phyloP scores from a whole-genome alignment of 1,140 invertebrate genomes.

The Eubasilissa regina region DNA sequence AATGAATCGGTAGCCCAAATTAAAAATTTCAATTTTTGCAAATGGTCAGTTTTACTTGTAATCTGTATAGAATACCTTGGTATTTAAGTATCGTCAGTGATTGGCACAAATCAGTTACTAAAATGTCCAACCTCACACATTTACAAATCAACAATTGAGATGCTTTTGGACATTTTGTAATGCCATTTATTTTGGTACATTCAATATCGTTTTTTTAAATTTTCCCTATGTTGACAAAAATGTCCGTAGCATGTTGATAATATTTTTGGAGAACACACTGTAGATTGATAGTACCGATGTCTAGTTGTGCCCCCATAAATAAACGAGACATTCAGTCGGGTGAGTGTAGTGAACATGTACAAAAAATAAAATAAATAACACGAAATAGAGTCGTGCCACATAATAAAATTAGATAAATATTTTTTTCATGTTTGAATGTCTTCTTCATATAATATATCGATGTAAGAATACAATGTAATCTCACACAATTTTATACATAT shows the following conservation, averaged over 20 bases:
- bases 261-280: neutral
- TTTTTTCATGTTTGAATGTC: neutral
- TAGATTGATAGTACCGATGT: neutral
- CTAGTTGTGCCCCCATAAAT: neutral
- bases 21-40: too few relatives aligned
- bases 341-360: neutral
- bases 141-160: too few relatives aligned
- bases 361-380: too few relatives aligned
- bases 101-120: too few relatives aligned
- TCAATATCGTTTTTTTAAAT: neutral
- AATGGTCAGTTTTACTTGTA: too few relatives aligned
- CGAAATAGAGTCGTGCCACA: neutral
- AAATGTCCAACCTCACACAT: too few relatives aligned
- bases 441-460: neutral
- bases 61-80: too few relatives aligned
- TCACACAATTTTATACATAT: neutral
- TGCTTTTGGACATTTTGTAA: neutral
- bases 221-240: neutral
- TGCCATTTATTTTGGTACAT: neutral
- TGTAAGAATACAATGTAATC: slow-evolving; percentile 12
- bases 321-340: neutral
- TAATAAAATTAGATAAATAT: neutral
- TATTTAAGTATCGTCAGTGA: too few relatives aligned
- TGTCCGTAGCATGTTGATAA: neutral
- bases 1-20: too few relatives aligned